These are phyloP conservation scores for Vanessa tameamea DNA, from an alignment of 1,140 invertebrate genomes.

Conservation along the genomic window DNA sequence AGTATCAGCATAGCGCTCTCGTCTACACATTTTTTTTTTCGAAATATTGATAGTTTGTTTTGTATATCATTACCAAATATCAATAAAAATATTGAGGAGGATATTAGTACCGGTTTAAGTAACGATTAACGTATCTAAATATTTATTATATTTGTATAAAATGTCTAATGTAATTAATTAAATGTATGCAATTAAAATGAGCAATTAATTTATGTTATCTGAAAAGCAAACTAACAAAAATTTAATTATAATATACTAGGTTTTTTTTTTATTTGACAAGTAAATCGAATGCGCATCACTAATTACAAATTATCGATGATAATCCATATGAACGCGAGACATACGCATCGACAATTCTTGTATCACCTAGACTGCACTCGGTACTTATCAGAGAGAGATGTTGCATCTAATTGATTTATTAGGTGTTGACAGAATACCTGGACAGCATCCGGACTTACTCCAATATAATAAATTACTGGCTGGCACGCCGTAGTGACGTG, in stretches of 20 bases:
- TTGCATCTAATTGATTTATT: slow-evolving; percentile 73
- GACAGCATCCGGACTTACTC: slow-evolving; percentile 63
- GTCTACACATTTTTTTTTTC: slow-evolving; percentile 8
- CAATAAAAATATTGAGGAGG: background rate
- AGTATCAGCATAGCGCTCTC: slow-evolving; percentile 28
- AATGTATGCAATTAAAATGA: background rate
- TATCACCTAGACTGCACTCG: slow-evolving; percentile 9
- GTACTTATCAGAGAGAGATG: slow-evolving; percentile 52
- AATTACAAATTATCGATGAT: background rate
- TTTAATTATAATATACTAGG: background rate
- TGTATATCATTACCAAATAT: slow-evolving; percentile 5
- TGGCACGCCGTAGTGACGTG: slow-evolving; percentile 45
- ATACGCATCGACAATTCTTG: background rate
- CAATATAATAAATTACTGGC: slow-evolving; percentile 69
- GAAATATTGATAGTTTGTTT: slow-evolving; percentile 8
- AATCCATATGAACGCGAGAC: background rate
- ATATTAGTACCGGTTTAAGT: background rate
- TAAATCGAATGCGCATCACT: background rate
- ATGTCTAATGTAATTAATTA: too few species aligned
- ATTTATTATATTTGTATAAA: background rate
- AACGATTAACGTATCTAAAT: too few species aligned
- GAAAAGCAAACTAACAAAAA: background rate
- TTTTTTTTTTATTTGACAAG: background rate
- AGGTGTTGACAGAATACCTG: slow-evolving; percentile 67
- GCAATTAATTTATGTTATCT: too few species aligned